Percentiles rank a stretch among this genome's conserved stretches.
phyloP scores from a whole-genome alignment of 1,140 invertebrate genomes.

The Heliconius melpomene region DNA sequence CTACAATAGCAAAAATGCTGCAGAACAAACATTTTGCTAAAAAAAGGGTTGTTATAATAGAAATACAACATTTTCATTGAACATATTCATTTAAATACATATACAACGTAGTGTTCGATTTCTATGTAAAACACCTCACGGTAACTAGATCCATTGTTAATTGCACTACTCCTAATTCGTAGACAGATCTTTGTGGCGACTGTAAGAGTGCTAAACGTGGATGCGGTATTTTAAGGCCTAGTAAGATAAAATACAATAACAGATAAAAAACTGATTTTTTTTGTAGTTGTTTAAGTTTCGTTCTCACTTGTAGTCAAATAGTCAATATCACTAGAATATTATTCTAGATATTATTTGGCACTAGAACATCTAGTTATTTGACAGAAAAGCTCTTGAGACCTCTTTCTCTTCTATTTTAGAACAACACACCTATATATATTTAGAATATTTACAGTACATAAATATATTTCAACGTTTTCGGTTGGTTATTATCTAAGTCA shows the following conservation, averaged over 20 bases:
- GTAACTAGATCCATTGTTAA: slow-evolving; percentile 14
- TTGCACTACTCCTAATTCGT: slow-evolving; percentile 14
- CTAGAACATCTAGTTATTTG: no score
- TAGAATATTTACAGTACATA: no score
- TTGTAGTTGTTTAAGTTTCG: not conserved
- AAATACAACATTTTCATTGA: not conserved
- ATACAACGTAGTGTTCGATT: slow-evolving; percentile 1
- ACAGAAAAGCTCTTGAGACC: no score
- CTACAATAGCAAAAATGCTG: not conserved
- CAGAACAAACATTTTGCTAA: not conserved
- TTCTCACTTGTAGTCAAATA: not conserved
- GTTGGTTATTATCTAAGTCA: no score
- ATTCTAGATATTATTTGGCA: no score
- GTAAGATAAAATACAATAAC: not conserved
- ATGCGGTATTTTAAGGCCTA: not conserved
- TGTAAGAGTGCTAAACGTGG: not conserved
- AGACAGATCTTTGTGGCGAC: slow-evolving; percentile 8
- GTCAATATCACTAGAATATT: no score
- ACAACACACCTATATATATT: no score
- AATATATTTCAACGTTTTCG: no score
- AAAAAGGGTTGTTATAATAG: not conserved
- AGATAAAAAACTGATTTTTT: not conserved
- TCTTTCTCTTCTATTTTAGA: no score
- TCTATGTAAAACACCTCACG: slow-evolving; percentile 5
- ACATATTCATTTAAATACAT: not conserved